Evolutionary conservation across 2,113 vertebrate species (phyloP).

Genomic region (cattle (Bos taurus)): ARS-UCD2.0 NC_037334.1:62945501-62946000

Average conservation of each 20-base stretch:
- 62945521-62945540: background rate
- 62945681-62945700: background rate
- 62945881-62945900: background rate
- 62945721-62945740: background rate
- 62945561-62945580: background rate
- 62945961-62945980: constrained; percentile 91
- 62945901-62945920: background rate
- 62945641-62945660: background rate
- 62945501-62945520: background rate
- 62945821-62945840: background rate
- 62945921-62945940: constrained; percentile 82
- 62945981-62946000: constrained; percentile 82
- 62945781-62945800: background rate
- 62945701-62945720: background rate
- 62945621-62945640: background rate
- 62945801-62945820: background rate
- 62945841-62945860: background rate
- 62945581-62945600: background rate
- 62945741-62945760: background rate
- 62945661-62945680: background rate
- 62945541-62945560: background rate
- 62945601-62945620: background rate
- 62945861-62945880: background rate
- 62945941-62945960: constrained; percentile 92
- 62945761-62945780: background rate